Conservation (phyloP, 2,113 vertebrate genomes). For the Xenopus laevis region DNA sequence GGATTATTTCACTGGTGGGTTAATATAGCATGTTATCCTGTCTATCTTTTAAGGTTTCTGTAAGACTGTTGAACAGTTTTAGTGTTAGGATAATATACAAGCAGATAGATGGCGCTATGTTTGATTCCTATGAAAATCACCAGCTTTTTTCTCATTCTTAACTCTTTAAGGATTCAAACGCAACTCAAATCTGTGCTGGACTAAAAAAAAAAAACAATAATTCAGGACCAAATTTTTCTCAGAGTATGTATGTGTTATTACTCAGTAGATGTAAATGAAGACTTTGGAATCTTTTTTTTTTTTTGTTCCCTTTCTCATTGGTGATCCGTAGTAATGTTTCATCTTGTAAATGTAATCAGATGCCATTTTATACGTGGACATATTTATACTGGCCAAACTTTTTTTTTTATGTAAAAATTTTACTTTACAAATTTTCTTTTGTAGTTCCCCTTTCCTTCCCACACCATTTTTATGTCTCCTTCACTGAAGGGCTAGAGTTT, state of each 20-base stretch:
- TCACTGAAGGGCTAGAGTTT: slow-evolving; percentile 99
- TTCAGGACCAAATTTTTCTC: slow-evolving; percentile 97
- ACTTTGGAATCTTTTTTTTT: slow-evolving; percentile 56
- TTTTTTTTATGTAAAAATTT: slow-evolving; percentile 53
- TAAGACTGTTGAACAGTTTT: slow-evolving; percentile 95
- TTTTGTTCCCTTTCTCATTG: slow-evolving; percentile 67
- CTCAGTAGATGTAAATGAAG: slow-evolving; percentile 79
- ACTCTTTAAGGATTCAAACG: slow-evolving; percentile 96
- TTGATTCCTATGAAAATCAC: slow-evolving; percentile 94
- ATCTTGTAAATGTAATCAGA: slow-evolving; percentile 89
- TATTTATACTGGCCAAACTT: slow-evolving; percentile 99
- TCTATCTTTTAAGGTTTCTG: slow-evolving; percentile 93
- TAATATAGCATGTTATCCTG: slow-evolving; percentile 92
- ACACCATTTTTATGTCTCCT: slow-evolving; percentile 94
- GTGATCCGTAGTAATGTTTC: slow-evolving; percentile 72
- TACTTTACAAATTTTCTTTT: slow-evolving; percentile 63
- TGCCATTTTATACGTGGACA: slow-evolving; percentile 97
- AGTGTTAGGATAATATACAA: slow-evolving; percentile 92
- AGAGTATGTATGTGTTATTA: slow-evolving; percentile 80
- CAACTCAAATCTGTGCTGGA: slow-evolving; percentile 99
- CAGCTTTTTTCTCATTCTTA: slow-evolving; percentile 95
- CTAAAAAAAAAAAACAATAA: slow-evolving; percentile 69
- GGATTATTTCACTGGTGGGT: slow-evolving; percentile 85
- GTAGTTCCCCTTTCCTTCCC: slow-evolving; percentile 80
- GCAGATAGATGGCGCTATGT: slow-evolving; percentile 95